Evolutionary conservation across 2,797 vertebrate genomes (phyloP).

Genomic region (Rhinichthys osculus): DNA sequence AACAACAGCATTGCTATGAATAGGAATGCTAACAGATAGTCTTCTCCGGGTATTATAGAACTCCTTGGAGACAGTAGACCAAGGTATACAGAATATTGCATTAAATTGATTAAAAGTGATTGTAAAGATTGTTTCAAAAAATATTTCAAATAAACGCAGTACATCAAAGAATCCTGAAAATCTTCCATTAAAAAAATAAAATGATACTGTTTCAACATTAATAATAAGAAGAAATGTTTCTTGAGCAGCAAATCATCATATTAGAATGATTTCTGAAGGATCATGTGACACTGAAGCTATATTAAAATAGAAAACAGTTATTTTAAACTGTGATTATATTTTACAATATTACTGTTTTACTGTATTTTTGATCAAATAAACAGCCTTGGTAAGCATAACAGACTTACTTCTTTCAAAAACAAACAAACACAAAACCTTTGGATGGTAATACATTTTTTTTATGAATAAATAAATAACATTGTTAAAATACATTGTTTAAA

Average conservation of each 20-base stretch:
- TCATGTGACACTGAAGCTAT: not conserved
- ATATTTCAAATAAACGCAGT: not conserved
- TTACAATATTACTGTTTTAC: not conserved
- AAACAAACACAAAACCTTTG: no score
- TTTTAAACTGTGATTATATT: not conserved
- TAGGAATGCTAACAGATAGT: not conserved
- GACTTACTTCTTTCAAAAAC: no score
- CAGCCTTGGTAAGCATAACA: no score
- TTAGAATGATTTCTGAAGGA: not conserved
- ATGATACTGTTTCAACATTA: not conserved
- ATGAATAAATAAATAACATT: not conserved
- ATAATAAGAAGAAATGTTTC: not conserved
- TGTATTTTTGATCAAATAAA: not conserved
- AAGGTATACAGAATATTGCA: not conserved
- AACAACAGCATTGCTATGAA: not conserved
- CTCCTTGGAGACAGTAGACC: not conserved
- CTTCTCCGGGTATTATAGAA: not conserved
- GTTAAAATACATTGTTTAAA: not conserved
- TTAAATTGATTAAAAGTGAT: not conserved
- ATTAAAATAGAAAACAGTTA: not conserved
- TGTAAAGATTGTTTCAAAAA: not conserved
- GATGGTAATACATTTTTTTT: no score
- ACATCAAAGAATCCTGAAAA: not conserved
- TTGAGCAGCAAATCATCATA: not conserved
- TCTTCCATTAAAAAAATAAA: no score